Conservation (phyloP, 1,140 invertebrate species). For the Hydropsyche tenuis region DNA sequence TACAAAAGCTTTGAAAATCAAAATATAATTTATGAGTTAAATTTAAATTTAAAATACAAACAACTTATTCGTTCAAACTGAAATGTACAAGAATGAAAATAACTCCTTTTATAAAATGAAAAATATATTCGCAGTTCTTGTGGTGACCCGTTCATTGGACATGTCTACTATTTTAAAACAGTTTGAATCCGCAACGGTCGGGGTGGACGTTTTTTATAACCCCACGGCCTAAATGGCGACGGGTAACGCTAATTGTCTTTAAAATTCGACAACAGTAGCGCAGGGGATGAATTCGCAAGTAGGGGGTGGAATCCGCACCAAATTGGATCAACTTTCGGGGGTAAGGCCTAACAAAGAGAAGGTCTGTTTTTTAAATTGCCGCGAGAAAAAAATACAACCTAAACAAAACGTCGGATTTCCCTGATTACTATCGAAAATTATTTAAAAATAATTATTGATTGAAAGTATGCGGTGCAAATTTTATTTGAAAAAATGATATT, state of each 20-base stretch:
- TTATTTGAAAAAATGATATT: no score
- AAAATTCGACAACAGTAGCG: constrained; percentile 48
- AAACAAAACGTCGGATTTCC: no score
- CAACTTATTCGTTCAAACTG: no score
- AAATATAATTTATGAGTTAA: no score
- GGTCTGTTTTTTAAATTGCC: constrained; percentile 35
- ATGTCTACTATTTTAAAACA: constrained; percentile 38
- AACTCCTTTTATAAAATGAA: no score
- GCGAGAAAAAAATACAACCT: neutral
- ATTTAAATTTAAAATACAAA: no score
- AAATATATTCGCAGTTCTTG: neutral
- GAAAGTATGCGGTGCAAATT: no score
- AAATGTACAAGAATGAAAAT: no score
- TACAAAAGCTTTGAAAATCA: no score
- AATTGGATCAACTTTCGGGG: constrained; percentile 41
- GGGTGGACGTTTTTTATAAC: constrained; percentile 42
- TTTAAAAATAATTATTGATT: no score
- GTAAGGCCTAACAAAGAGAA: constrained; percentile 21
- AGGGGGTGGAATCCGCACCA: constrained; percentile 38
- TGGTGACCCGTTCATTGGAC: constrained; percentile 6
- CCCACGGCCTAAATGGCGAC: constrained; percentile 43
- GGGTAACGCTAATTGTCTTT: constrained; percentile 49
- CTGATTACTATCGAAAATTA: no score
- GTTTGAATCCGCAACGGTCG: constrained; percentile 40
- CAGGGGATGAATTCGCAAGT: constrained; percentile 42